Conservation (phyloP, 2,113 vertebrate species). For the Cheirogaleus medius region DNA sequence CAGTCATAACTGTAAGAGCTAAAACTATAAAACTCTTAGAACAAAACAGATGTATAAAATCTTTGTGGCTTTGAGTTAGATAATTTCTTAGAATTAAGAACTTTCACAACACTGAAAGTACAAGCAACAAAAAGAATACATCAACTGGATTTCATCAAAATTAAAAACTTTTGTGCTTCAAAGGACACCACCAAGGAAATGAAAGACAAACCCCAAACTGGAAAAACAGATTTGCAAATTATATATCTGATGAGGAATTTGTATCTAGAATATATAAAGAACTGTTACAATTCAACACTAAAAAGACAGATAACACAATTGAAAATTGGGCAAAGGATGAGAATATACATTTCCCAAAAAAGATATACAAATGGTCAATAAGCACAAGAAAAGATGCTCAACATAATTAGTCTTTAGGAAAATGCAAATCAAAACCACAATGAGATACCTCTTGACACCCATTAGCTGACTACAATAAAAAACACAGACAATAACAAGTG, state of each 20-base stretch:
- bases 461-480: not conserved
- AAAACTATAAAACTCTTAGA: not conserved
- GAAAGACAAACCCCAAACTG: not conserved
- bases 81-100: not conserved
- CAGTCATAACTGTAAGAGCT: not conserved
- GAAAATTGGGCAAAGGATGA: not conserved
- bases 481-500: not conserved
- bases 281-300: not conserved
- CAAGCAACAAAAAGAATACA: not conserved
- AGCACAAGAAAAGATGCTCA: not conserved
- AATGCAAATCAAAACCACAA: not conserved
- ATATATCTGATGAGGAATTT: not conserved
- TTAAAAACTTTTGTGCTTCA: not conserved
- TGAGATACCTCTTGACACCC: not conserved
- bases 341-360: not conserved
- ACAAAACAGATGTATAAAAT: not conserved
- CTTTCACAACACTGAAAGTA: not conserved
- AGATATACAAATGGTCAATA: not conserved
- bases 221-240: not conserved
- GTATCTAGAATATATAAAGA: not conserved
- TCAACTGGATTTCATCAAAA: not conserved
- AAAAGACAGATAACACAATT: not conserved
- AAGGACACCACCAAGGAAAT: not conserved
- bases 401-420: not conserved
- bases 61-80: not conserved